Base-by-base conservation (phyloP, 2,113 vertebrate genomes). In the Psilopsiagon aymara region DNA sequence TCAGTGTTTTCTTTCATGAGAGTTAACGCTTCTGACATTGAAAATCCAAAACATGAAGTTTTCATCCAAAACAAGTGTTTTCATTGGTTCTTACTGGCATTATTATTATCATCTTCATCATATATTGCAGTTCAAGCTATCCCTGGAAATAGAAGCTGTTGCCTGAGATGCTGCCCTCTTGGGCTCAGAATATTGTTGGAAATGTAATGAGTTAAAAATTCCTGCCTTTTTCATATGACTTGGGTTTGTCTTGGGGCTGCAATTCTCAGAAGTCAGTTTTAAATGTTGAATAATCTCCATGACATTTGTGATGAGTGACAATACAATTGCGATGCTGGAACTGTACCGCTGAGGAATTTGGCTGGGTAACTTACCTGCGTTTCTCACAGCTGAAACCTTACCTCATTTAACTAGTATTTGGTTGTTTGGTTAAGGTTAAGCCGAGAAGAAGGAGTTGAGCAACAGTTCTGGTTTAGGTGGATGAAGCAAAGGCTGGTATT, bases 291-390 rank as follows among this genome's bases (percentile, higher is more conserved):
- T 92, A 86, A 95, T 77, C 79, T 83, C 86, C 68, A 1, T 92
- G 92, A 83, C 76, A 28, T 31, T 60, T 3, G 25, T 16, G 95
- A 70, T 96, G 94, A 93, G 92, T 94, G 96, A 95, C 73, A 52
- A 16, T 27, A 8, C 88, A 88, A 70, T 95, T 87, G 85, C 1
- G 0, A 64, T 1, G 5, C 46, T 25, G 71, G 82, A 43, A 53
- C 79, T 35, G 85, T 76, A 25, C 33, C 2, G 7, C 75, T 16
- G 7, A 94, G 90, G 92, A 94, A 94, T 95, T 93, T 95, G 95
- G 85, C 88, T 92, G 85, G 82, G 43, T 64, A 63, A 60, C 64
- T 10, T 84, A 86, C 92, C 87, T 71, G 55, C 2, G 1, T 70
- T 95, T 90, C 94, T 85, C 66, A 70, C 92, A 89, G 67, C 55